A percentile compares a stretch with the other conserved stretches of the same genome.
Evolutionary conservation across 2,113 vertebrate genomes (phyloP).

Genomic region (Orthonyx spaldingii): DNA sequence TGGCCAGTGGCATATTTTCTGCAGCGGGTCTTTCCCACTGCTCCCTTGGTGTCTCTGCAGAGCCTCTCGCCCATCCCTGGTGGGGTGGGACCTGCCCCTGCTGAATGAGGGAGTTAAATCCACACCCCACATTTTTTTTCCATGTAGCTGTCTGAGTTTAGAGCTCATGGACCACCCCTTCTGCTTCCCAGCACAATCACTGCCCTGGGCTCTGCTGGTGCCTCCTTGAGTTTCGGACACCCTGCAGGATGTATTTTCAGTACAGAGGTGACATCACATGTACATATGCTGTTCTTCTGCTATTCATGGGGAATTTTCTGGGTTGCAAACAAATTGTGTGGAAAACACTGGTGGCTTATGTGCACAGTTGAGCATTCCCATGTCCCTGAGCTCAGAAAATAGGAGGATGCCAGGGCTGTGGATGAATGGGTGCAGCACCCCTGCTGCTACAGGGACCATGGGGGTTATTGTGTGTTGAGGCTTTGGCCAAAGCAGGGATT

Average conservation of each 20-base stretch:
- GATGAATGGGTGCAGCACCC: background rate
- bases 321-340: background rate
- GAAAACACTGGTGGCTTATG: background rate
- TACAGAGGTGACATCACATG: too few species aligned
- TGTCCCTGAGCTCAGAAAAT: rapidly evolving
- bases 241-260: background rate
- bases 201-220: background rate
- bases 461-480: background rate
- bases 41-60: background rate
- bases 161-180: rapidly evolving
- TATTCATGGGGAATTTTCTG: background rate
- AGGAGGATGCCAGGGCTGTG: background rate
- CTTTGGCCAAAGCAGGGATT: background rate
- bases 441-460: rapidly evolving
- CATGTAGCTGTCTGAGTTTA: background rate
- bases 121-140: background rate
- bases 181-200: background rate
- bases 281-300: background rate
- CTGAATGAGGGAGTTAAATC: background rate
- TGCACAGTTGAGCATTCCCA: background rate
- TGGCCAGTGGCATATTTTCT: background rate
- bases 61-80: rapidly evolving
- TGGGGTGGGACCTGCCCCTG: background rate
- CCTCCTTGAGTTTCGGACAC: background rate
- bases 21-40: background rate